A percentile compares a stretch with the other conserved stretches of the same genome.
Conservation (phyloP, 2,888 invertebrate species). For the Cabera pusaria region DNA sequence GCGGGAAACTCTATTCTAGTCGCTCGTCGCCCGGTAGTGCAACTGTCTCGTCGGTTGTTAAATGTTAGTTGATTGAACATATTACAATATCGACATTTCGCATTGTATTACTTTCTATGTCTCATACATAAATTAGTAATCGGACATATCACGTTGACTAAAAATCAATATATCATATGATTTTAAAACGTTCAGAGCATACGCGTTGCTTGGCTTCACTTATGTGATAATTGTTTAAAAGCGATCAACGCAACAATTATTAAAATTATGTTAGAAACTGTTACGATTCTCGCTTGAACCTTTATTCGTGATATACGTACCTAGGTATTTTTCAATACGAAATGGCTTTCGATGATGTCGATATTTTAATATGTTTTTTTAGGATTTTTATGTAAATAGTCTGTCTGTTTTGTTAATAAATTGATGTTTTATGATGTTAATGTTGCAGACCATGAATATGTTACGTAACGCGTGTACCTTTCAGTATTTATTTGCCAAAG, state of each 20-base stretch:
- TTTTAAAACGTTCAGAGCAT: slow-evolving; percentile 35
- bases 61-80: slow-evolving; percentile 52
- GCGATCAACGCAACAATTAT: no score
- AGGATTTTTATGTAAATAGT: slow-evolving; percentile 64
- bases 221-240: no score
- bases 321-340: no score
- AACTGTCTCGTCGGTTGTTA: slow-evolving; percentile 51
- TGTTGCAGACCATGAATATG: slow-evolving; percentile 57
- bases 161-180: slow-evolving; percentile 68
- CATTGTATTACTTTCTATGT: slow-evolving; percentile 15
- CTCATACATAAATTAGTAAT: slow-evolving; percentile 39
- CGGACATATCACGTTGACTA: slow-evolving; percentile 60
- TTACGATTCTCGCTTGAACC: no score
- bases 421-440: slow-evolving; percentile 77
- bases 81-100: slow-evolving; percentile 69
- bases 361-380: slow-evolving; percentile 67
- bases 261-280: no score
- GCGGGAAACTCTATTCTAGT: slow-evolving; percentile 91
- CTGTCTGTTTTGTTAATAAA: slow-evolving; percentile 74
- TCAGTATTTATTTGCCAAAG: slow-evolving; percentile 30
- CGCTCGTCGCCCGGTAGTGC: slow-evolving; percentile 36
- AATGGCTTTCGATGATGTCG: no score
- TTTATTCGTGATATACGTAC: no score
- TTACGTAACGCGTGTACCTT: slow-evolving; percentile 35
- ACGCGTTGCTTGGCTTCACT: slow-evolving; percentile 5